These are phyloP conservation scores for Arothron firmamentum DNA, from an alignment of 2,113 vertebrate species.

Conservation along the genomic window DNA sequence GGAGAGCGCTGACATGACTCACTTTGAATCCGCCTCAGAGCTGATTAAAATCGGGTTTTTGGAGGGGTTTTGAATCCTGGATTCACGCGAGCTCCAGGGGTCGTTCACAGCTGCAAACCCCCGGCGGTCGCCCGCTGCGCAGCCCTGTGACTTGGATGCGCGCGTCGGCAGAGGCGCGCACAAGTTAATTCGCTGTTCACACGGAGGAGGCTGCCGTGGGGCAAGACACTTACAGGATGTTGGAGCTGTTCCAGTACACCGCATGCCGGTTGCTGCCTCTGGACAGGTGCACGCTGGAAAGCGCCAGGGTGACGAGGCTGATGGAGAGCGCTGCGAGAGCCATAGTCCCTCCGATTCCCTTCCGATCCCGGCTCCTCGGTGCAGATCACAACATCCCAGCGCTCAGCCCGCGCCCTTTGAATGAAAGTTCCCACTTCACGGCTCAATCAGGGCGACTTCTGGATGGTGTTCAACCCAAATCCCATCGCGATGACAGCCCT, in stretches of 20 bases:
- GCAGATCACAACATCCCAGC: slow-evolving; percentile 68
- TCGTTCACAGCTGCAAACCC: background rate
- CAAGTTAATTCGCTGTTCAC: background rate
- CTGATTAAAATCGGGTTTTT: too few relatives aligned
- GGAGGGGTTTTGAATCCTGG: too few relatives aligned
- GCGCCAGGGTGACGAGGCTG: slow-evolving; percentile 66
- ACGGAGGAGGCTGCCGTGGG: slow-evolving; percentile 1
- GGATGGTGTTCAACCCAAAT: slow-evolving; percentile 57
- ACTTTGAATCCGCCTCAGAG: background rate
- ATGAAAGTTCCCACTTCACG: slow-evolving; percentile 48
- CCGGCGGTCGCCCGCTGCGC: too few relatives aligned
- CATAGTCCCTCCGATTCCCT: slow-evolving; percentile 61
- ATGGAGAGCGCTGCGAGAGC: slow-evolving; percentile 64
- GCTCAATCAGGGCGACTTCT: slow-evolving; percentile 23
- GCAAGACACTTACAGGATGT: slow-evolving; percentile 81
- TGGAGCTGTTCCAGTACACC: slow-evolving; percentile 90
- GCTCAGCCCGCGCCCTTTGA: slow-evolving; percentile 23
- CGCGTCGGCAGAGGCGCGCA: slow-evolving; percentile 15
- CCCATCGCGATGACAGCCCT: slow-evolving; percentile 49
- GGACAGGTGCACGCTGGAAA: slow-evolving; percentile 63
- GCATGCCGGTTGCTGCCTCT: slow-evolving; percentile 81
- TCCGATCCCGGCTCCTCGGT: slow-evolving; percentile 35
- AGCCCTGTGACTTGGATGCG: background rate
- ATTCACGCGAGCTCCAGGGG: too few relatives aligned
- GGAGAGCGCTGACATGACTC: background rate